Evolutionary conservation across 2,113 vertebrate species (phyloP), one percentile per base, ranked within the genome.

Genomic region (Tachysurus fulvidraco): DNA sequence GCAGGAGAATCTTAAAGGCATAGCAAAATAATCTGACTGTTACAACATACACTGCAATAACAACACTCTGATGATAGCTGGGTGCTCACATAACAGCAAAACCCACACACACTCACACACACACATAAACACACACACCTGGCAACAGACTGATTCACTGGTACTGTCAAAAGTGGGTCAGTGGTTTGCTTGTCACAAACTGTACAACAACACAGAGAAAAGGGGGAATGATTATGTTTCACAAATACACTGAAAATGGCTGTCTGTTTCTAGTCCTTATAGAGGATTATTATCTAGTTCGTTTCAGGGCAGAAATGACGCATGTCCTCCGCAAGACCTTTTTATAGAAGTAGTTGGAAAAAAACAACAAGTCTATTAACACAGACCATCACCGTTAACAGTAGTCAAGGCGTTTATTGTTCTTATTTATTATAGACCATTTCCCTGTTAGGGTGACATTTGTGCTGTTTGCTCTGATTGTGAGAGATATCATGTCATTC

Each of bases 141-240:
- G 87, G 79, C 69, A 55, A 80, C 84, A 50, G 76, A 81, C 87
- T 84, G 62, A 86, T 86, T 90, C 83, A 77, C 71, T 59, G 50
- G 30, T 67, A 60, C 84, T 86, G 82, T 78, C 82, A 60, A 79
- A 88, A 88, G 73, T 84, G 62, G 82, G 87, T 90, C 89, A 90
- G 82, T 54, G 67, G 55, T 69, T 36, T 88, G 64, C 54, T 74
- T 55, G 74, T 88, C 83, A 80, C 81, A 73, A 57, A 86, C 50
- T 82, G 44, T 54, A 85, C 36, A 86, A 36, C 52, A 81, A 52
- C 50, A 76, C 30, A 50, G 36, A 83, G 65, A 74, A 85, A 88
- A 85, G 5, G 6, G n/a, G 12, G 54, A 82, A 73, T 30, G 50
- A 76, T 65, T 87, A 76, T 78, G 81, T 62, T 46, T 55, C 28